Conservation (phyloP, 2,888 invertebrate species). For the Coremacera marginata region DNA sequence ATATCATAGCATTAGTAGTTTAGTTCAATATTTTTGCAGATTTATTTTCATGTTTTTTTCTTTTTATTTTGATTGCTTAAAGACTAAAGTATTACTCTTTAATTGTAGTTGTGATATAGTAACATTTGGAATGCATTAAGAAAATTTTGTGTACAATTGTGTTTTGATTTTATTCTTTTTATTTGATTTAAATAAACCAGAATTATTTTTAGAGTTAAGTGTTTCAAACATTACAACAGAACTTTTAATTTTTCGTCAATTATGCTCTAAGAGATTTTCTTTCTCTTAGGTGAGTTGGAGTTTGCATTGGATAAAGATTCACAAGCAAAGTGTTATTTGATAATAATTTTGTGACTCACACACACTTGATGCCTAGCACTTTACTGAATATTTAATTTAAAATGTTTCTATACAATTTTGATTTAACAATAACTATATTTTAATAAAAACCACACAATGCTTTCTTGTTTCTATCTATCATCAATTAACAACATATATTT, state of each 20-base stretch:
- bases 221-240: not conserved
- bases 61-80: not conserved
- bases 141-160: constrained; percentile 15
- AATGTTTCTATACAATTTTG: not conserved
- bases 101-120: not conserved
- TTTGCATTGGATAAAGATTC: too few relatives aligned
- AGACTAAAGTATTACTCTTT: not conserved
- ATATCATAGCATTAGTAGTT: not conserved
- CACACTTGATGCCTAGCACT: not conserved
- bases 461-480: not conserved
- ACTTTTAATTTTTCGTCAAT: not conserved
- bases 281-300: not conserved
- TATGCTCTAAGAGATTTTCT: not conserved
- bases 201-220: not conserved
- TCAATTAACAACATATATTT: not conserved
- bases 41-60: not conserved
- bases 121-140: constrained; percentile 28
- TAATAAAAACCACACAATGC: not conserved
- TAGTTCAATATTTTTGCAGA: not conserved
- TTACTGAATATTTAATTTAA: constrained; percentile 3
- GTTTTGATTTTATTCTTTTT: not conserved
- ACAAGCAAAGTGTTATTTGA: too few relatives aligned
- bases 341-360: not conserved
- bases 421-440: not conserved
- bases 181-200: constrained; percentile 4